Percentiles rank a stretch among this genome's conserved stretches.
Conservation (phyloP, 2,113 vertebrate species). For the Delphinapterus leucas region DNA sequence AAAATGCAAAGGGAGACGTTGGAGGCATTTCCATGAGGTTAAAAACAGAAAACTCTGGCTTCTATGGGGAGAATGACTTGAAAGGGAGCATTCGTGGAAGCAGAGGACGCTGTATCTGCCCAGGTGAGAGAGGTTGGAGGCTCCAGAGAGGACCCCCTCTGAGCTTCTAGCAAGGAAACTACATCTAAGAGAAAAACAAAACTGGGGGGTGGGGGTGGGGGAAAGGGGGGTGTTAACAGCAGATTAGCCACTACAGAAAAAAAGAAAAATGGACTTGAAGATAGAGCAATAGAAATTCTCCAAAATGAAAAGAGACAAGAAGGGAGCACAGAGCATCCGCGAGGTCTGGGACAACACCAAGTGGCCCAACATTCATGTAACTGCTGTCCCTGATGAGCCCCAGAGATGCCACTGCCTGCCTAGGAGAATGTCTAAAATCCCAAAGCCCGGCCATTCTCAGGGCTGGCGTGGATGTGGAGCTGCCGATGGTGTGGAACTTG, state of each 20-base stretch:
- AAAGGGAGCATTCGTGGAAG: background rate
- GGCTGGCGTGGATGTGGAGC: background rate
- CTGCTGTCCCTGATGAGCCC: rapidly evolving
- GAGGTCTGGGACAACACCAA: rapidly evolving
- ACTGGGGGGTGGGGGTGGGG: too few relatives aligned
- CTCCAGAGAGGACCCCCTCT: background rate
- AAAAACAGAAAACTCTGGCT: background rate
- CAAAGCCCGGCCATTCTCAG: rapidly evolving
- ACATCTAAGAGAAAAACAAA: too few relatives aligned
- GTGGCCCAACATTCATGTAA: rapidly evolving
- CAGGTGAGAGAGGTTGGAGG: background rate
- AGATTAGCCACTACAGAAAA: rapidly evolving
- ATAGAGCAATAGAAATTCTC: background rate
- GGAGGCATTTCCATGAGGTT: background rate
- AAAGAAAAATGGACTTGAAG: background rate
- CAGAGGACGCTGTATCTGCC: background rate
- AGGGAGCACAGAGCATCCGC: rapidly evolving
- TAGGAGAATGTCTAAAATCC: rapidly evolving
- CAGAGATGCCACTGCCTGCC: rapidly evolving
- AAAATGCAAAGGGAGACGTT: background rate
- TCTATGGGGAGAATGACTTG: too few relatives aligned
- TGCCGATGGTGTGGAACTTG: rapidly evolving
- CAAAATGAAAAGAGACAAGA: too few relatives aligned
- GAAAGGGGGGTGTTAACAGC: rapidly evolving
- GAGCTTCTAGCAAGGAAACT: background rate